These are phyloP conservation scores for Holcopasites calliopsidis DNA, from an alignment of 1,140 invertebrate species.

Conservation along the genomic window DNA sequence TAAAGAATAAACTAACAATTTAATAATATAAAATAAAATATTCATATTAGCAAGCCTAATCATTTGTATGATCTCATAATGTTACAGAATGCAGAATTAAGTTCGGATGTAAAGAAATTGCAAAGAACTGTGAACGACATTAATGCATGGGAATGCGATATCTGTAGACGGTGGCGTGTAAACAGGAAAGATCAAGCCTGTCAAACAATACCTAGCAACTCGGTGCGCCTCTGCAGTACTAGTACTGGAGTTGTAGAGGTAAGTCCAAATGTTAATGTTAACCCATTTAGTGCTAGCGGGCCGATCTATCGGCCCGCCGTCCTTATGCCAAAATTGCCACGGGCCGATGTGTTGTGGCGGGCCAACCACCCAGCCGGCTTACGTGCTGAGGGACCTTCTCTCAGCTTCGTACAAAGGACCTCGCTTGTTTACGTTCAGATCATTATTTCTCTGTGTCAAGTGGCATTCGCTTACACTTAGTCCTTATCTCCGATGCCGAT, in stretches of 20 bases:
- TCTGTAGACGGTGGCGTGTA: constrained; percentile 61
- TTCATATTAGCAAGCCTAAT: not conserved
- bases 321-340: no score
- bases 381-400: no score
- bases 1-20: no score
- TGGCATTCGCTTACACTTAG: no score
- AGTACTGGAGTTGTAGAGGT: constrained; percentile 71
- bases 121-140: constrained; percentile 44
- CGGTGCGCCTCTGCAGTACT: constrained; percentile 56
- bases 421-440: no score
- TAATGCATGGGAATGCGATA: constrained; percentile 62
- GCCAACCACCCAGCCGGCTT: no score
- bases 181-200: constrained; percentile 63
- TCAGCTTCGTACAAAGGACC: no score
- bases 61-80: constrained; percentile 7
- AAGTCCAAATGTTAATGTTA: constrained; percentile 38
- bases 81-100: constrained; percentile 59
- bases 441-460: no score
- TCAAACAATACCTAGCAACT: constrained; percentile 61
- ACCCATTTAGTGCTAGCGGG: no score
- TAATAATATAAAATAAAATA: not conserved
- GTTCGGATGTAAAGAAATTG: constrained; percentile 52
- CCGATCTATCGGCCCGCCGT: no score
- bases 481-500: no score
- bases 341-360: no score